These are phyloP conservation scores for Catostylus mosaicus DNA, from an alignment of 30 jellyfish, hydroid and myxozoan genomes.

Conservation along the genomic window DNA sequence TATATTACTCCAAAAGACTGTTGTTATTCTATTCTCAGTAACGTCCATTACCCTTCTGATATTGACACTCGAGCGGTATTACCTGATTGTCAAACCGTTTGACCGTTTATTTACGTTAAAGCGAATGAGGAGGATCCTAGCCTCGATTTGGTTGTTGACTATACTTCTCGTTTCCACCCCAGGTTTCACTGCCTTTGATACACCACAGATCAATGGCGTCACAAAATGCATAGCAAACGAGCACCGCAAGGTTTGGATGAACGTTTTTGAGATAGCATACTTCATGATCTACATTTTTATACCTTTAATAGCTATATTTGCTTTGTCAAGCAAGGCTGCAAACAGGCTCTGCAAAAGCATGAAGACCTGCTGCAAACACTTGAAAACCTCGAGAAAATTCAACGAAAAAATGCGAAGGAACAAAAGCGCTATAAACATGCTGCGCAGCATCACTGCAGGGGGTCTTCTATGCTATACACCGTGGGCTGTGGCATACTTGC, in stretches of 20 bases:
- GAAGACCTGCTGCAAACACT: conserved; percentile 23
- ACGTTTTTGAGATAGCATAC: neutral
- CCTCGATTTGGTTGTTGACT: conserved; percentile 21
- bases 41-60: conserved; percentile 49
- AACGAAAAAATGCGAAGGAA: conserved; percentile 56
- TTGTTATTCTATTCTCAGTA: conserved; percentile 52
- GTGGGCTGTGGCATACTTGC: conserved; percentile 33
- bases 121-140: conserved; percentile 2
- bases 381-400: conserved; percentile 33
- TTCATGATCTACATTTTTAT: conserved; percentile 11
- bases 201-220: neutral
- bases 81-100: conserved; percentile 53
- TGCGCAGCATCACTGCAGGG: conserved; percentile 55
- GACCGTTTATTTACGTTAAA: conserved; percentile 35
- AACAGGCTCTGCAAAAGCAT: conserved; percentile 9
- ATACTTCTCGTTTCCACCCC: conserved; percentile 3
- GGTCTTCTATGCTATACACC: conserved; percentile 47
- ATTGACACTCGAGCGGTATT: conserved; percentile 52
- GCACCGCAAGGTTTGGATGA: neutral
- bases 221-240: conserved; percentile 5
- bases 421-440: conserved; percentile 51
- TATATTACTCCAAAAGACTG: conserved; percentile 5
- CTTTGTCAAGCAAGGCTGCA: conserved; percentile 34
- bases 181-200: neutral
- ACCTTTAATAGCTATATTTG: conserved; percentile 10